Evolutionary conservation across 2,888 invertebrate genomes (phyloP).

Genomic region (Desoria tigrina): DNA sequence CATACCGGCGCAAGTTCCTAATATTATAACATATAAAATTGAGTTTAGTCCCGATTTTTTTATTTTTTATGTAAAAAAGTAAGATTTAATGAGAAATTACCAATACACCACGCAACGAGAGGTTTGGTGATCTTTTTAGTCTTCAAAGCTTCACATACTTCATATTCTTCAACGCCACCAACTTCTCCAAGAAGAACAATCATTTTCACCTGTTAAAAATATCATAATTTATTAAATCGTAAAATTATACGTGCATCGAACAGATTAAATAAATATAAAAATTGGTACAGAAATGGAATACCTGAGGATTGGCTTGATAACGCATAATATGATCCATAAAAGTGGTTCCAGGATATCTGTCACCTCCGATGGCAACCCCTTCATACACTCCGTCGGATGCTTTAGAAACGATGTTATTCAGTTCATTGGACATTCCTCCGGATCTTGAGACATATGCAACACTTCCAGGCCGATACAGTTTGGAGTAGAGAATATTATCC

Average conservation of each 20-base stretch:
- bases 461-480: slow-evolving; percentile 93
- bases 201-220: slow-evolving; percentile 80
- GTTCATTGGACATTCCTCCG: slow-evolving; percentile 98
- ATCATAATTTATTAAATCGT: slow-evolving; percentile 7
- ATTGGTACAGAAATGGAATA: no score
- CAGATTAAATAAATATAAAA: no score
- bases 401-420: slow-evolving; percentile 96
- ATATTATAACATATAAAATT: neutral
- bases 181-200: slow-evolving; percentile 95
- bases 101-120: slow-evolving; percentile 98
- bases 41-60: no score
- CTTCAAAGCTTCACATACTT: slow-evolving; percentile 84
- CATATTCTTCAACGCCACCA: slow-evolving; percentile 98
- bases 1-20: slow-evolving; percentile 64
- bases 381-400: slow-evolving; percentile 96
- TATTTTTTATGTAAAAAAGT: no score
- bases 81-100: slow-evolving; percentile 59
- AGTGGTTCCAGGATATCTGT: slow-evolving; percentile 95
- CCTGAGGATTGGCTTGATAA: slow-evolving; percentile 66
- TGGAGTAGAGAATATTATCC: slow-evolving; percentile 97
- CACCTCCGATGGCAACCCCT: slow-evolving; percentile 97
- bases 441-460: slow-evolving; percentile 98
- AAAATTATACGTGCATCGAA: no score
- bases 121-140: slow-evolving; percentile 84
- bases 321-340: slow-evolving; percentile 96